Conservation (phyloP, 2,888 invertebrate species). For the Pristionchus exspectatus region DNA sequence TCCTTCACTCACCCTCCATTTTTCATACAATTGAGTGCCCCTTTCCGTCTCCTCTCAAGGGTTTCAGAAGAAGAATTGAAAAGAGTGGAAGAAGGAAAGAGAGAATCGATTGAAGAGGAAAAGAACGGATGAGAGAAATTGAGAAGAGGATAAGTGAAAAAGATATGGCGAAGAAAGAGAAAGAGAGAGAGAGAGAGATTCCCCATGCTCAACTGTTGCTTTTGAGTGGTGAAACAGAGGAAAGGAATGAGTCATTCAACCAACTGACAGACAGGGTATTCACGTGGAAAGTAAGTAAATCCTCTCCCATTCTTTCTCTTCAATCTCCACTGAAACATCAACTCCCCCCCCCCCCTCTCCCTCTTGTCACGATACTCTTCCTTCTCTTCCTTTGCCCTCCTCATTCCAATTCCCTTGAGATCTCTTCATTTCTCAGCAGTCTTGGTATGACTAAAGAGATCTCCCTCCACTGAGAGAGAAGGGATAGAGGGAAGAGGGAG, state of each 20-base stretch:
- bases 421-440: conserved; percentile 6
- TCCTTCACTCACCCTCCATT: conserved; percentile 32
- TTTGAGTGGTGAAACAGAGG: background rate
- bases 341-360: background rate
- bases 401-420: background rate
- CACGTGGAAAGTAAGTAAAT: background rate
- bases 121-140: conserved; percentile 12
- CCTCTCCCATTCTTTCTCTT: background rate
- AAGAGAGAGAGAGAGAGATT: background rate
- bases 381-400: conserved; percentile 13
- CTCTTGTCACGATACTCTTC: conserved; percentile 1
- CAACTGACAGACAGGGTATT: background rate
- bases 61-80: conserved; percentile 41
- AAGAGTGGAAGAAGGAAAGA: background rate
- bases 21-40: background rate
- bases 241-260: conserved; percentile 5
- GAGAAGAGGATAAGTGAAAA: conserved; percentile 20
- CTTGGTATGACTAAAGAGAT: conserved; percentile 9
- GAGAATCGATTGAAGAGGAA: background rate
- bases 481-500: too few species aligned
- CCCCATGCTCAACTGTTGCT: background rate
- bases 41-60: conserved; percentile 24
- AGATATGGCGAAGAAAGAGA: conserved; percentile 1
- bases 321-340: background rate
- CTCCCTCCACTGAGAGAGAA: background rate